Evolutionary conservation across 2,888 invertebrate species (phyloP).

Genomic region (Eupithecia inturbata): DNA sequence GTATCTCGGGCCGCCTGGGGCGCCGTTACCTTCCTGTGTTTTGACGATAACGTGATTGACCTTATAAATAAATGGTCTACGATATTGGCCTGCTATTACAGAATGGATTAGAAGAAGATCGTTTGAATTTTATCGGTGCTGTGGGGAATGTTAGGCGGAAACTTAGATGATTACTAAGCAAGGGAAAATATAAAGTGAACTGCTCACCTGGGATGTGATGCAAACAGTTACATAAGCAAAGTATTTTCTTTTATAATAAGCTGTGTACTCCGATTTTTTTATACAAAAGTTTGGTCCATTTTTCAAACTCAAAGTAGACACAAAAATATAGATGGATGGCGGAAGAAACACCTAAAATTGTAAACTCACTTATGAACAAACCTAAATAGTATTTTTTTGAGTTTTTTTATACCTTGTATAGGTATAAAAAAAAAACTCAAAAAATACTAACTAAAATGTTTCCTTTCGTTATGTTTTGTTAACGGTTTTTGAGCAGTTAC

Average conservation of each 20-base stretch:
- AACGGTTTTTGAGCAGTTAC: not conserved
- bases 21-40: slow-evolving; percentile 57
- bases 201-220: not conserved
- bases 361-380: not conserved
- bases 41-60: slow-evolving; percentile 62
- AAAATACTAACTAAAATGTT: not conserved
- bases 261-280: not conserved
- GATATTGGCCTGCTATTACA: slow-evolving; percentile 30
- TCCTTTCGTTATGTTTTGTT: too few species aligned
- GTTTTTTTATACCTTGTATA: too few species aligned
- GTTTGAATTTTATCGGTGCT: slow-evolving; percentile 20
- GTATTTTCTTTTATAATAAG: not conserved
- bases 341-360: not conserved
- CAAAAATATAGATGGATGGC: not conserved
- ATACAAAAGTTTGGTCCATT: not conserved
- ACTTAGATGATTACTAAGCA: slow-evolving; percentile 6
- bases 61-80: slow-evolving; percentile 53
- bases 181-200: not conserved
- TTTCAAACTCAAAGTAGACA: not conserved
- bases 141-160: slow-evolving; percentile 8
- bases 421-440: not conserved
- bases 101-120: slow-evolving; percentile 25
- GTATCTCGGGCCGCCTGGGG: slow-evolving; percentile 53
- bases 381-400: too few species aligned
- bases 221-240: not conserved